Conservation (phyloP, 2,113 vertebrate genomes). For the Ictalurus punctatus region DNA sequence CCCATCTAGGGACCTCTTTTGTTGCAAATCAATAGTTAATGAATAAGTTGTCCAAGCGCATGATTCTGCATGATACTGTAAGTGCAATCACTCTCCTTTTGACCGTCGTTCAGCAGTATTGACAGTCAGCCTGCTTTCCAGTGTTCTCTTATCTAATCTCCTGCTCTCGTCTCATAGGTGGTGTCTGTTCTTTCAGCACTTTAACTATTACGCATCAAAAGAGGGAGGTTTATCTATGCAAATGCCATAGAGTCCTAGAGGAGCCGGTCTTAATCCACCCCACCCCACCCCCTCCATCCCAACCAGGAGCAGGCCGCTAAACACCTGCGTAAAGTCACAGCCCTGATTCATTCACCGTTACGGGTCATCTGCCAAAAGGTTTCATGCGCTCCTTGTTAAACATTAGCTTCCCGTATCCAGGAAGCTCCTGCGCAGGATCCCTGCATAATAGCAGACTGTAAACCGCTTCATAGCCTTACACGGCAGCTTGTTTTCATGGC, state of each 20-base stretch:
- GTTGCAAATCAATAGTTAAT: slow-evolving; percentile 30
- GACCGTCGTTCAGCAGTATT: not conserved
- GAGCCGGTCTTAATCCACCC: slow-evolving; percentile 4
- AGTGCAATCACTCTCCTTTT: slow-evolving; percentile 2
- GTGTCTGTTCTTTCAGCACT: slow-evolving; percentile 48
- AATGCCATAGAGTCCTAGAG: slow-evolving; percentile 45
- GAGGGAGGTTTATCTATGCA: slow-evolving; percentile 57
- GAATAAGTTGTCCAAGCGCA: slow-evolving; percentile 18
- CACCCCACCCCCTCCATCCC: not conserved
- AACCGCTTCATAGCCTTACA: slow-evolving; percentile 60
- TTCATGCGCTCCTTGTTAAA: slow-evolving; percentile 61
- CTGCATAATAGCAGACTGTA: slow-evolving; percentile 54
- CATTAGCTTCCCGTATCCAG: slow-evolving; percentile 55
- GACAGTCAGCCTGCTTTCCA: slow-evolving; percentile 41
- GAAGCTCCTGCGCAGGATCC: slow-evolving; percentile 44
- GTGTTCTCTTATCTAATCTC: slow-evolving; percentile 51
- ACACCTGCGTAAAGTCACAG: slow-evolving; percentile 48
- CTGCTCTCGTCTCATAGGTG: slow-evolving; percentile 43
- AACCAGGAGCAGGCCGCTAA: slow-evolving; percentile 25
- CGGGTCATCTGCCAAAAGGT: slow-evolving; percentile 53
- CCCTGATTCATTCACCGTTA: slow-evolving; percentile 52
- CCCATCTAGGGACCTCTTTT: not conserved
- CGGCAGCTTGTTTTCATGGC: slow-evolving; percentile 42
- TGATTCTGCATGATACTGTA: slow-evolving; percentile 7
- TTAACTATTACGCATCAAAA: slow-evolving; percentile 59